Evolutionary conservation across 2,797 vertebrate genomes (phyloP).

Genomic region (Pangasius sanitwongsei): DNA sequence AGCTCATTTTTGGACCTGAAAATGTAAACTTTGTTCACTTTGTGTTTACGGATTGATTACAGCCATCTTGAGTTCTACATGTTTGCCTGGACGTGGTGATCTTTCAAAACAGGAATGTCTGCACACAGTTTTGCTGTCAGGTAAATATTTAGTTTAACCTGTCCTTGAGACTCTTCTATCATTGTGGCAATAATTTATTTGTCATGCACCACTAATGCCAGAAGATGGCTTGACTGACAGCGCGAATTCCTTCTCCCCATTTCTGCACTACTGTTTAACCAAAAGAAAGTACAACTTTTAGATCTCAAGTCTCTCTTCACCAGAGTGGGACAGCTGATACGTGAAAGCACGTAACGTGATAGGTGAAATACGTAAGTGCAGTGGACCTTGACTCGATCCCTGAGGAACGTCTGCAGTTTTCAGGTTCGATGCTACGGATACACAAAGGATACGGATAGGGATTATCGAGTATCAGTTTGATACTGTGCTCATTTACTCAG

Average conservation of each 20-base stretch:
- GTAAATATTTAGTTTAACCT: slow-evolving; percentile 1
- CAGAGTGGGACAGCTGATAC: not conserved
- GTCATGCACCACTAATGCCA: not conserved
- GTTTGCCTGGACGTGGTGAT: not conserved
- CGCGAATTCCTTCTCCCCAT: not conserved
- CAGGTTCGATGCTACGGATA: not conserved
- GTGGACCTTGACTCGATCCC: not conserved
- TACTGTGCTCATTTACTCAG: no score
- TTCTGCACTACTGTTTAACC: not conserved
- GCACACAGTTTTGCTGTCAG: not conserved
- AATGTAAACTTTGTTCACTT: slow-evolving; percentile 5
- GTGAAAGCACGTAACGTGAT: not conserved
- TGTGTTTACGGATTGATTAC: not conserved
- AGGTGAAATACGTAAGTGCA: not conserved
- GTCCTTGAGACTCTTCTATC: not conserved
- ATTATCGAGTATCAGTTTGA: no score
- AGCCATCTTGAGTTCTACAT: not conserved
- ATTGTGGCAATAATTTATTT: not conserved
- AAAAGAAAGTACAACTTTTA: not conserved
- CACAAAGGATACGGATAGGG: not conserved
- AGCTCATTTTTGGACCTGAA: not conserved
- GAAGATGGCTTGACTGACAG: no score
- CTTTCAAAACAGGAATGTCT: not conserved
- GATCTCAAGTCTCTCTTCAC: not conserved
- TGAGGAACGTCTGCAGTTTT: not conserved